Base-by-base conservation (phyloP, 2,888 invertebrate species). In the Perizoma flavofasciatum region DNA sequence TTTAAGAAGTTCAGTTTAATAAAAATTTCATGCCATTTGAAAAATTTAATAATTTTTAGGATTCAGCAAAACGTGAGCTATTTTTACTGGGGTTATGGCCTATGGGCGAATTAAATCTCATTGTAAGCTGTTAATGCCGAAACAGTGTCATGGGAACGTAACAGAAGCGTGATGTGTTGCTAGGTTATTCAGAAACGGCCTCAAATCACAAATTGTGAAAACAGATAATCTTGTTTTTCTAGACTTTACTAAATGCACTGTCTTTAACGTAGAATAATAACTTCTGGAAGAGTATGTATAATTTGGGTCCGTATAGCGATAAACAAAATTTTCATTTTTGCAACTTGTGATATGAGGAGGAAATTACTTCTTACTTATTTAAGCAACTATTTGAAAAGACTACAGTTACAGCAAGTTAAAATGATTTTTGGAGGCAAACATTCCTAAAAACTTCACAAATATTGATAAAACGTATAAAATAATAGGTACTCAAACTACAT, bases 331-430 rank as follows among this genome's bases (percentile, higher is more conserved):
- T 22, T 22, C 22, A 22, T 22, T 22, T 22, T 22, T 3, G 40
- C 35, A 58, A 43, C 56, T 58, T 62, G 54, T 65, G 65, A 51
- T 58, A 63, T 54, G 44, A 52, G 40, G 32, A 9, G 10, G 45
- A 39, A 45, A 49, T 55, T 49, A 54, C 55, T 50, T 22, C 22
- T 3, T 55, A 52, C 59, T 68, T 66, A 71, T n/a, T n/a, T 46
- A 66, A 74, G 78, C 78, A 55, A 67, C 69, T 61, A 49, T 37
- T 62, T 47, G 43, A 55, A 63, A 67, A 79, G 77, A 75, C 64
- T 73, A 79, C 65, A 79, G 79, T 78, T 76, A 80, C 82, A 83
- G 82, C 71, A 79, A 74, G 33, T 56, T 32, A 43, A 37, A 43
- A 33, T 34, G 8, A 37, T 50, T 47, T n/a, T 47, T 5, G 44